Evolutionary conservation across 2,888 invertebrate genomes (phyloP).

Genomic region (Agriopis marginaria): DNA sequence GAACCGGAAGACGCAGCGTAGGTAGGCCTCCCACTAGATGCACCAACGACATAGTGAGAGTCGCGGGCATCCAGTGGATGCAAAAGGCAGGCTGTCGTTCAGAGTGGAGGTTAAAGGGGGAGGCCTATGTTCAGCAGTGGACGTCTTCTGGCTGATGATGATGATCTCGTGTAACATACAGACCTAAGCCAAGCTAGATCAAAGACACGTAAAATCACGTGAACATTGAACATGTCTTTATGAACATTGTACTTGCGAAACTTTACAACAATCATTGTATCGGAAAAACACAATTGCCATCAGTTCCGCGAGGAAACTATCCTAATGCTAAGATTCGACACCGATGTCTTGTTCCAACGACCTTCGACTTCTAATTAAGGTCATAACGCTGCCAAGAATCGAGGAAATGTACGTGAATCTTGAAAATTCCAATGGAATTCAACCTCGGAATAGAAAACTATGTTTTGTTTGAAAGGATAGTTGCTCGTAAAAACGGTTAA

Average conservation of each 20-base stretch:
- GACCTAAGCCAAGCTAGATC: too few species aligned
- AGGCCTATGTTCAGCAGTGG: too few species aligned
- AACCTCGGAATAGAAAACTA: neutral
- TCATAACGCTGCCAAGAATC: slow-evolving; percentile 20
- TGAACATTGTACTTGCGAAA: neutral
- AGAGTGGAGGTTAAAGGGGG: too few species aligned
- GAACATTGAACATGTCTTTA: too few species aligned
- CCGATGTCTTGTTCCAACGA: slow-evolving; percentile 44
- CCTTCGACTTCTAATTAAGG: slow-evolving; percentile 55
- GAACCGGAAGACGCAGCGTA: too few species aligned
- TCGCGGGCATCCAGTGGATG: too few species aligned
- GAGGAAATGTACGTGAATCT: slow-evolving; percentile 23
- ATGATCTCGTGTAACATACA: too few species aligned
- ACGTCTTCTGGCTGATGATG: too few species aligned
- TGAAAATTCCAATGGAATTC: slow-evolving; percentile 29
- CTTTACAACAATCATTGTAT: neutral
- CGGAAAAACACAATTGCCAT: slow-evolving; percentile 16
- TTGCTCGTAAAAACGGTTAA: neutral
- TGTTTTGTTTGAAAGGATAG: slow-evolving; percentile 2
- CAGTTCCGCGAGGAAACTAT: slow-evolving; percentile 45
- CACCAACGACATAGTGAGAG: too few species aligned
- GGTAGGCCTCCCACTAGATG: too few species aligned
- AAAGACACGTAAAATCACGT: too few species aligned
- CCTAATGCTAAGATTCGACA: slow-evolving; percentile 46
- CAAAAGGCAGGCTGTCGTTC: too few species aligned